A percentile compares a stretch with the other conserved stretches of the same genome.
These are phyloP conservation scores for Myotis planiceps DNA, from an alignment of 2,797 vertebrate genomes.

Conservation along the genomic window DNA sequence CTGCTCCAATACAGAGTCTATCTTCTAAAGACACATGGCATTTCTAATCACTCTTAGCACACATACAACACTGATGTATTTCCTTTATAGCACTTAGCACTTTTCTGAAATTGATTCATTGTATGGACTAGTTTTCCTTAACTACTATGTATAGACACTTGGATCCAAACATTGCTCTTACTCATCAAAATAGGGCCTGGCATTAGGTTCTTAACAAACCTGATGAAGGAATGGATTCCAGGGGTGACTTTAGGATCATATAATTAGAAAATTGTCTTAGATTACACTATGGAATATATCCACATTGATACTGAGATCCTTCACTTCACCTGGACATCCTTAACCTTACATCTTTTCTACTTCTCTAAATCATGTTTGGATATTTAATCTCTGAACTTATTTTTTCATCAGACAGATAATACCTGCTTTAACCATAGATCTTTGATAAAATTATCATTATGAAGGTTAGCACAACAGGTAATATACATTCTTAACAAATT, in stretches of 20 bases:
- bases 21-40: not conserved
- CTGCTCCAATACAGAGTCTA: not conserved
- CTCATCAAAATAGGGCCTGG: not conserved
- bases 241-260: not conserved
- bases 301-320: not conserved
- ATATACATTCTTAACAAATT: not conserved
- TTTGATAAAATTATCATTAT: constrained; percentile 22
- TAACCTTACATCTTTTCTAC: constrained; percentile 19
- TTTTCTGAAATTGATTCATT: constrained; percentile 26
- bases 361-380: not conserved
- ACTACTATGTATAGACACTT: not conserved
- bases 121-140: not conserved
- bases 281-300: not conserved
- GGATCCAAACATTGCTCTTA: not conserved
- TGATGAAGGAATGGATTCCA: not conserved
- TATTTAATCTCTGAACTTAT: not conserved
- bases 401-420: constrained; percentile 8
- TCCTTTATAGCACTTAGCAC: not conserved
- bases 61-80: not conserved
- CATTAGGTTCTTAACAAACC: not conserved
- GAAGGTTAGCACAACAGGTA: not conserved
- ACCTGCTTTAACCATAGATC: not conserved
- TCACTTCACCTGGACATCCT: not conserved
- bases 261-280: not conserved
- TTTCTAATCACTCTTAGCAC: not conserved